Base-by-base conservation (phyloP, 2,797 vertebrate genomes). In the Pangasius sanitwongsei region DNA sequence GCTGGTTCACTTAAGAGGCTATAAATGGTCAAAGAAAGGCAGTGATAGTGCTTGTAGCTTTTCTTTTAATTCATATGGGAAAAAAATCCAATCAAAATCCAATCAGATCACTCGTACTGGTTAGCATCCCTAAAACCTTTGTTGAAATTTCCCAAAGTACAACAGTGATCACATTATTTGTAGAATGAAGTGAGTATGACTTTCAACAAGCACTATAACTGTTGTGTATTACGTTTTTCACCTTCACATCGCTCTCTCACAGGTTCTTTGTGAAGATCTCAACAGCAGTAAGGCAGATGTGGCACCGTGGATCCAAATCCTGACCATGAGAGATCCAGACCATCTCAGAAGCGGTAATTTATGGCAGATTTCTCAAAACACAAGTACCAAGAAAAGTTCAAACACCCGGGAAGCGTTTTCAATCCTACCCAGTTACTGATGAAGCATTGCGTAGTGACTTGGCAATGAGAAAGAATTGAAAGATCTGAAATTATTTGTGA, bases 251-350 rank as follows among this genome's bases (percentile, higher is more conserved):
- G 6, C 25, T 86, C 53, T 87, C 48, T 28, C 67, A 7, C 83
- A 96, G 96, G 18, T 86, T 86, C 94, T 96, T 13, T 87, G 37
- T 25, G 92, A 90, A 0, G 93, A 96, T 41, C 87, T 96, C 1
- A 91, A 89, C 12, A 92, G 77, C 12, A 95, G 95, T 86, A 96
- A 96, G 89, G 91, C 91, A 0, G 91, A 94, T 0, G 72, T 89
- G 1, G 91, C 0, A 4, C 89, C 92, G 0, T 96, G 95, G 96
- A 95, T 96, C 31, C 67, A 90, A 72, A 93, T 94, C 34, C 90
- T 96, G 77, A 96, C 96, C 23, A 93, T 94, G 0, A 93, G 96
- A 93, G 67, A 91, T 87, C 53, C 88, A 2, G 88, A 90, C 0
- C 95, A 96, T 90, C 94, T 96, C 2, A 67, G 92, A 2, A 93